Conservation (phyloP, 2,797 vertebrate genomes). For the Tenualosa thibaudeaui region DNA sequence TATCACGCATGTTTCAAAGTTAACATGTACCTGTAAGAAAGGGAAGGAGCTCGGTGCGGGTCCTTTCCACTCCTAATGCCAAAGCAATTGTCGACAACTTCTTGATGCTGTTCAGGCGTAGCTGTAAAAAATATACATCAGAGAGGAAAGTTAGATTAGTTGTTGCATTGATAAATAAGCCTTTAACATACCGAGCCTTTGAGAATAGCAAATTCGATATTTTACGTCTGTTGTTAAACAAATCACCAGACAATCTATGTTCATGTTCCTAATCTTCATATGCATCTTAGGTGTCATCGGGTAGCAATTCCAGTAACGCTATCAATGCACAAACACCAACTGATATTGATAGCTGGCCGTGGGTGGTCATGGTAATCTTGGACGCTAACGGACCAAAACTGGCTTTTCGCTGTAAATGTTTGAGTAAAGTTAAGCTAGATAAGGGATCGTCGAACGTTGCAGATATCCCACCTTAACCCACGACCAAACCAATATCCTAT, state of each 20-base stretch:
- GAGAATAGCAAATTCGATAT: neutral
- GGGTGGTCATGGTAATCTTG: neutral
- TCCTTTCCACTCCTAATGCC: constrained; percentile 85
- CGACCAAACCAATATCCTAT: no score
- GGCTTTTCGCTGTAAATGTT: neutral
- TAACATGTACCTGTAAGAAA: constrained; percentile 79
- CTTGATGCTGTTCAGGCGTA: constrained; percentile 86
- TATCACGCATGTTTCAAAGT: neutral
- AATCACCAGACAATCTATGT: no score
- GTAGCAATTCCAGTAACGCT: no score
- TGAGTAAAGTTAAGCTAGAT: neutral
- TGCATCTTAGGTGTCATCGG: neutral
- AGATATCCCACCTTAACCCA: no score
- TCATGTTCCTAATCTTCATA: no score
- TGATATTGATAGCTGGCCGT: neutral
- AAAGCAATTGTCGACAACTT: constrained; percentile 86
- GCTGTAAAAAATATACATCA: constrained; percentile 54
- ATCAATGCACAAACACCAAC: no score
- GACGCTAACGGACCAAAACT: neutral
- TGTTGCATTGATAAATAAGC: neutral
- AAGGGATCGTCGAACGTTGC: neutral
- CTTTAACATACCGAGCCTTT: neutral
- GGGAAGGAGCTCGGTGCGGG: constrained; percentile 84
- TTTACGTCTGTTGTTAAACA: no score
- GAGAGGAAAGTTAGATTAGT: neutral